Conservation (phyloP, 2,888 invertebrate genomes). For the Nomada lathburiana region DNA sequence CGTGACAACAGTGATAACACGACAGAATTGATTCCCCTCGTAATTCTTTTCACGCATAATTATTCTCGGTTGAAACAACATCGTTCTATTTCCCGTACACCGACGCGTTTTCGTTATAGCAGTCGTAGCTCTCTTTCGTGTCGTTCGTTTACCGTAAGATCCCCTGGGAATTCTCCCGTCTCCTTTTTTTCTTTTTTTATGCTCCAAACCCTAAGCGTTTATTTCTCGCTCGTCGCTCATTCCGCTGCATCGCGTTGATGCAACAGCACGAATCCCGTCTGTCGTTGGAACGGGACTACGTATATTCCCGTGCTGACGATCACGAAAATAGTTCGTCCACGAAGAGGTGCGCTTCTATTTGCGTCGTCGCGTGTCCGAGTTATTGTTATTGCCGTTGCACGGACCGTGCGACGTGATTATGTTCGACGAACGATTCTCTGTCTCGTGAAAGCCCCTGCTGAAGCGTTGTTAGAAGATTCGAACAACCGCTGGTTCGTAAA, state of each 20-base stretch:
- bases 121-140: neutral
- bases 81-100: slow-evolving; percentile 35
- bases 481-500: slow-evolving; percentile 44
- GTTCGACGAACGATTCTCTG: slow-evolving; percentile 17
- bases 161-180: slow-evolving; percentile 40
- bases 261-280: slow-evolving; percentile 38
- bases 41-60: slow-evolving; percentile 1
- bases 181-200: neutral
- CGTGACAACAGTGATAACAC: neutral
- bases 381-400: slow-evolving; percentile 43
- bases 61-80: slow-evolving; percentile 29
- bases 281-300: slow-evolving; percentile 50
- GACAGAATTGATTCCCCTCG: neutral
- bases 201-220: neutral
- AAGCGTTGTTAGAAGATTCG: slow-evolving; percentile 43
- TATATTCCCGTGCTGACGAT: slow-evolving; percentile 14
- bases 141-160: slow-evolving; percentile 33
- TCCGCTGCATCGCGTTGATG: slow-evolving; percentile 51
- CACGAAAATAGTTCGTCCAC: slow-evolving; percentile 57
- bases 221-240: slow-evolving; percentile 46
- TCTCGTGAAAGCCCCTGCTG: slow-evolving; percentile 46
- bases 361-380: slow-evolving; percentile 27
- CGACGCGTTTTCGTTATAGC: neutral
- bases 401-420: neutral
- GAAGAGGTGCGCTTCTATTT: slow-evolving; percentile 55